Evolutionary conservation across 2,113 vertebrate species (phyloP).

Genomic region (Cacatua alba): DNA sequence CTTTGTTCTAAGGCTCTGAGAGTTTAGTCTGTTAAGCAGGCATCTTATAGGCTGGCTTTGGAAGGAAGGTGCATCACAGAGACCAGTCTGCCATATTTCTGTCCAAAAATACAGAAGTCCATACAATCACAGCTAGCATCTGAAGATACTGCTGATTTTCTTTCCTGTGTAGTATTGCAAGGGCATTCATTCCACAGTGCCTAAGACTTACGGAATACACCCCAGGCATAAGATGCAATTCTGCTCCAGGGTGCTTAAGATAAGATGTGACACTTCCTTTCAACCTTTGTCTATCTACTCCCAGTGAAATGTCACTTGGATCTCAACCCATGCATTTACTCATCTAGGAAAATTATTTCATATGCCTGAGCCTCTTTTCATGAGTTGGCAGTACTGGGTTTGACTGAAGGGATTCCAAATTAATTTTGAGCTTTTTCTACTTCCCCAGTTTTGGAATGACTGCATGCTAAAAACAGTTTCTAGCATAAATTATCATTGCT

Average conservation of each 20-base stretch:
- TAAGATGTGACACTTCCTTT: not conserved
- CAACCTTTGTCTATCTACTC: not conserved
- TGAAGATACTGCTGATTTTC: not conserved
- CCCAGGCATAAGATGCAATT: not conserved
- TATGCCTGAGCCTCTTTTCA: not conserved
- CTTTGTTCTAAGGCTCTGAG: not conserved
- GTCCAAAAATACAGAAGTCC: not conserved
- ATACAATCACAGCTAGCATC: not conserved
- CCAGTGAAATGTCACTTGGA: not conserved
- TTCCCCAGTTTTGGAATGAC: not conserved
- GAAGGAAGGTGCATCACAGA: not conserved
- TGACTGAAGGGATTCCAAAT: not conserved
- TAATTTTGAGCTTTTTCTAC: not conserved
- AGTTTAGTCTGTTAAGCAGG: not conserved
- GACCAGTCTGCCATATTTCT: not conserved
- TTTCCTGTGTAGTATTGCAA: not conserved
- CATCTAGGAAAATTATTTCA: not conserved
- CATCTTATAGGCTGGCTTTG: not conserved
- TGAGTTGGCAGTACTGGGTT: not conserved
- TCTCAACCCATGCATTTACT: not conserved
- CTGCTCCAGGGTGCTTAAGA: not conserved
- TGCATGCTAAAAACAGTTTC: not conserved
- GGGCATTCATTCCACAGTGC: not conserved
- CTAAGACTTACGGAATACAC: not conserved
- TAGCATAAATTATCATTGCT: not conserved